Percentiles rank a stretch among this genome's conserved stretches.
Evolutionary conservation across 2,113 vertebrate species (phyloP).

Genomic region (Entosphenus tridentatus): DNA sequence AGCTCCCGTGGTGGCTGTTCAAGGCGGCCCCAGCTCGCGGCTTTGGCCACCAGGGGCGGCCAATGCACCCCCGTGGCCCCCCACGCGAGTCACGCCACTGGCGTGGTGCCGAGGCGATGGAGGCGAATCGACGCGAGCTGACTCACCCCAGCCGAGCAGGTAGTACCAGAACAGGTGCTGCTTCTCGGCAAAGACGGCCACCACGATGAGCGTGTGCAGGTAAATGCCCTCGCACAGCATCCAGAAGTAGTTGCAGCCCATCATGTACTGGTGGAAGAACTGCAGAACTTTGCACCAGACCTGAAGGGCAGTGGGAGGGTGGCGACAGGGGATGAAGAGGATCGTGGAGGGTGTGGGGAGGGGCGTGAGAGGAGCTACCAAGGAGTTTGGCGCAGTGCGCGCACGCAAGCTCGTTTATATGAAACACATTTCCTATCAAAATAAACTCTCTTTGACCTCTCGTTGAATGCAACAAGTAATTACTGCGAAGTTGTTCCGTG

Average conservation of each 20-base stretch:
- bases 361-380: not conserved
- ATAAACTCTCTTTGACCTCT: no score
- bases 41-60: no score
- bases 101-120: no score
- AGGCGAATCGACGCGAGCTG: no score
- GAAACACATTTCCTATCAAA: not conserved
- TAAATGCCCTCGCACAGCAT: conserved; percentile 47
- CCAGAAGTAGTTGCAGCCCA: conserved; percentile 32
- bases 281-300: conserved; percentile 29
- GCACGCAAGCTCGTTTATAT: not conserved
- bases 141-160: conserved; percentile 38
- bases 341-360: not conserved
- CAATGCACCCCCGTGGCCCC: no score
- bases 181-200: conserved; percentile 36
- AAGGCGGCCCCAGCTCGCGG: no score
- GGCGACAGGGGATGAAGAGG: not conserved
- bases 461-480: no score
- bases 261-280: conserved; percentile 21
- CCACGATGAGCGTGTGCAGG: conserved; percentile 41
- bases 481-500: no score
- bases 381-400: not conserved
- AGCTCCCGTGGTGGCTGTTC: no score
- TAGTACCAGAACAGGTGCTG: conserved; percentile 41
- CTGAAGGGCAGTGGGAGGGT: conserved; percentile 14
- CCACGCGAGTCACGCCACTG: no score